Conservation (phyloP, 2,888 invertebrate species). For the Drosophila monieri region DNA sequence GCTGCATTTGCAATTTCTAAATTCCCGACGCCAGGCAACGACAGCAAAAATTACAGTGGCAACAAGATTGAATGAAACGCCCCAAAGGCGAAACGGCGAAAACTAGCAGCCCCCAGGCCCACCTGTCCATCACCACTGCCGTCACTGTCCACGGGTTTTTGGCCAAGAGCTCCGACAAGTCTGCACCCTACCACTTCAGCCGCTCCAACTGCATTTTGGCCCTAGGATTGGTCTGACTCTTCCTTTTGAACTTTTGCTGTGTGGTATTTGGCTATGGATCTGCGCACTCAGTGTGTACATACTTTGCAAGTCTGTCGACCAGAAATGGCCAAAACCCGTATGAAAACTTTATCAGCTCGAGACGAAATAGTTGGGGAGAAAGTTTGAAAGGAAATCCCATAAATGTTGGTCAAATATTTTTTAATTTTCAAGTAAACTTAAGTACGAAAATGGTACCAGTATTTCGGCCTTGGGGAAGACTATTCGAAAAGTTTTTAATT, state of each 20-base stretch:
- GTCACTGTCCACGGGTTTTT: conserved; percentile 18
- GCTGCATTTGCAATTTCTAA: conserved; percentile 66
- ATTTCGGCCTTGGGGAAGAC: conserved; percentile 15
- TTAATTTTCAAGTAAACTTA: conserved; percentile 22
- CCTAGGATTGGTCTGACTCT: conserved; percentile 4
- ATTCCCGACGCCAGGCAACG: conserved; percentile 37
- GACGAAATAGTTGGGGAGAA: conserved; percentile 25
- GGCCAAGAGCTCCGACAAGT: conserved; percentile 21
- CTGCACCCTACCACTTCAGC: background rate
- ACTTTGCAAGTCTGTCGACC: conserved; percentile 24
- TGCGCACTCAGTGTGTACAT: conserved; percentile 7
- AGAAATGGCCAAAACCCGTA: conserved; percentile 32
- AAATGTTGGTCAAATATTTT: conserved; percentile 35
- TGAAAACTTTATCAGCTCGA: conserved; percentile 35
- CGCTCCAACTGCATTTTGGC: conserved; percentile 8
- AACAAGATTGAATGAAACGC: conserved; percentile 30
- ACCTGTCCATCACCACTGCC: conserved; percentile 42
- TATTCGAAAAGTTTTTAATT: conserved; percentile 39
- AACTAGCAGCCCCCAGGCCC: conserved; percentile 18
- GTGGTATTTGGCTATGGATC: conserved; percentile 21
- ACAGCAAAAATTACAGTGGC: conserved; percentile 34
- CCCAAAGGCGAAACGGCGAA: conserved; percentile 7
- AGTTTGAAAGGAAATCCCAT: conserved; percentile 15
- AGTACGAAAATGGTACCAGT: background rate
- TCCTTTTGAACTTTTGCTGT: conserved; percentile 20